Evolutionary conservation across 2,113 vertebrate species (phyloP), one percentile per base, ranked within the genome.

Genomic region (Alethe castanea): DNA sequence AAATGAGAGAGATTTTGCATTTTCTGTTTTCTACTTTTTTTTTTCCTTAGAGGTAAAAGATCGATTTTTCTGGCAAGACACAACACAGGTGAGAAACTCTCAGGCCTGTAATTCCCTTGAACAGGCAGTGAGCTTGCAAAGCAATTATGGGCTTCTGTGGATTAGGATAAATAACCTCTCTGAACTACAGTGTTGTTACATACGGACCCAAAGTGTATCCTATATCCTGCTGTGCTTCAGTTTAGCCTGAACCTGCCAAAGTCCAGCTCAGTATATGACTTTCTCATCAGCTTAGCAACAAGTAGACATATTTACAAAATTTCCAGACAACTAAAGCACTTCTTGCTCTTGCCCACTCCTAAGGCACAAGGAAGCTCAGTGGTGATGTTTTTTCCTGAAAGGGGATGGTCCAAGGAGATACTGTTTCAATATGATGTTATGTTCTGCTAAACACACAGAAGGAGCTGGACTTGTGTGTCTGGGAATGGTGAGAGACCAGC

Each of bases 71-170:
- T 83, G 86, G 7, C 66, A 56, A 93, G 80, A 69, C 66, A 86
- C 44, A 57, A 61, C 70, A 53, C 33, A 77, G 48, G 40, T 74
- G 25, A 93, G 90, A 95, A 95, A 50, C 52, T 50, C 72, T 65
- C 23, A 94, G 72, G 44, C 36, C 78, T 91, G 36, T 95, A 94
- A 94, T 95, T 96, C 60, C 62, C 47, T 94, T 6, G 16, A 88
- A 88, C 25, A 78, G 62, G n/a, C 93, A 93, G 53, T 78, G 36
- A 90, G 35, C 59, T 90, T 93, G 92, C 45, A 81, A 85, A 94
- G 97, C 86, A 96, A 88, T 97, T 91, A 93, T 22, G 62, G 88
- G 36, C 56, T 95, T 95, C 85, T 83, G 66, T 95, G 82, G 93
- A 95, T 94, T 96, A 86, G 57, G 86, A 94, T 93, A 90, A 96